Base-by-base conservation (phyloP, 1,140 invertebrate species). In the Thalassaphorura encarpata region DNA sequence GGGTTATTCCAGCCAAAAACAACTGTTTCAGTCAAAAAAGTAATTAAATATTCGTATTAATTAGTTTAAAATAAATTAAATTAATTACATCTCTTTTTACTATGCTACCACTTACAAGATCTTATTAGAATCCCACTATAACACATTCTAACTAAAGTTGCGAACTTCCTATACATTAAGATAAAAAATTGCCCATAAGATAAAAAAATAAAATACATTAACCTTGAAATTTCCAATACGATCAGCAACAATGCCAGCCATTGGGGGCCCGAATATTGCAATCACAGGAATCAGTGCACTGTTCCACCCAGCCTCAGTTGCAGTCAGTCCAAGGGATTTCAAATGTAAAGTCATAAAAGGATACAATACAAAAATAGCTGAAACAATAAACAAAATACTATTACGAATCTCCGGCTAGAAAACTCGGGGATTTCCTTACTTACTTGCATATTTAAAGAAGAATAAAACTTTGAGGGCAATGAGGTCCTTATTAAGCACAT, bases 271-370 rank as follows among this genome's bases (percentile, higher is more conserved):
- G 27, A 88, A 72, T 56, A 88, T 83, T 28, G 82, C 80, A 1
- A 86, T 75, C 48, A 88, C 77, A 1, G 87, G 86, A 43, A 84
- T 85, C 1, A 88, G 76, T 3, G 86, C 82, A 18, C 84, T 87
- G 79, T 89, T 89, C 59, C 89, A 82, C n/a, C 85, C 85, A 1
- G 85, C 84, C 73, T 91, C 85, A 69, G 85, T 82, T 6, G 86
- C 80, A 55, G 82, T 84, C 64, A 90, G 83, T 45, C 87, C 87
- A 46, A 90, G 69, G 67, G 86, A 81, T 61, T 83, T 77, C 85
- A 89, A 89, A 68, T 89, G 87, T 48, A 90, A 82, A 2, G 86
- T 86, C 66, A 90, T 72, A 70, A 88, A 91, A 1, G 87, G 87
- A 67, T 89, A 84, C 28, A 91, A 73, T 31, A 85, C 83, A 63